These are phyloP conservation scores for Lipotes vexillifer DNA, from an alignment of 2,113 vertebrate species.

Conservation along the genomic window DNA sequence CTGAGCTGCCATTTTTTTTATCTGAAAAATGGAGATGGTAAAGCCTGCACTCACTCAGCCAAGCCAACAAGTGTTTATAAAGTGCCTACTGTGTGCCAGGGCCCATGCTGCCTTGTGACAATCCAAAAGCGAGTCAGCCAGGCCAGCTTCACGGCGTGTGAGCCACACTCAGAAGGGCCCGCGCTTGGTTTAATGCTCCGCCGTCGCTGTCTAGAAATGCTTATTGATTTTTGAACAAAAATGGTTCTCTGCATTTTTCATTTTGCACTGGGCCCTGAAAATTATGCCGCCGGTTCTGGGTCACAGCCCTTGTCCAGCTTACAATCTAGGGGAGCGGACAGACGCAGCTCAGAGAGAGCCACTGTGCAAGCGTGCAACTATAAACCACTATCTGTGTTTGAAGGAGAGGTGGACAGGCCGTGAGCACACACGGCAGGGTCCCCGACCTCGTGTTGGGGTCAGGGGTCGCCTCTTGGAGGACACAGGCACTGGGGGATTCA, in stretches of 20 bases:
- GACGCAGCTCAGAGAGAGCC: background rate
- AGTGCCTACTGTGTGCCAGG: background rate
- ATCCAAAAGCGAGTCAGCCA: fast-evolving
- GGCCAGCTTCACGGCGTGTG: fast-evolving
- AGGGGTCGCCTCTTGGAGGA: background rate
- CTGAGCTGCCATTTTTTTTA: background rate
- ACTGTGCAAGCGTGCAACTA: fast-evolving
- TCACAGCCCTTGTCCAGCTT: background rate
- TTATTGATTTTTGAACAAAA: background rate
- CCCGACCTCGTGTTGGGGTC: fast-evolving
- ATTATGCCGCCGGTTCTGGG: fast-evolving
- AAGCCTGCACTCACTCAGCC: fast-evolving
- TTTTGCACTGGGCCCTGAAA: background rate
- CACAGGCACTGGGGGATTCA: background rate
- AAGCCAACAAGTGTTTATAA: fast-evolving
- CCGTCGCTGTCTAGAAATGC: background rate
- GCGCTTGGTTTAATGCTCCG: fast-evolving
- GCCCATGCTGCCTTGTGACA: fast-evolving
- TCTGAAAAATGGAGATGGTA: background rate
- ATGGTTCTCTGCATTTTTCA: background rate
- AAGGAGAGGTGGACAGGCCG: background rate
- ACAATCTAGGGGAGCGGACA: background rate
- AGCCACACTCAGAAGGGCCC: fast-evolving
- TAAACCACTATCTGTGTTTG: background rate
- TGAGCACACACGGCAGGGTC: fast-evolving